Evolutionary conservation across 1,140 invertebrate species (phyloP), one percentile per base, ranked within the genome.

Genomic region (Dryas iulia): DNA sequence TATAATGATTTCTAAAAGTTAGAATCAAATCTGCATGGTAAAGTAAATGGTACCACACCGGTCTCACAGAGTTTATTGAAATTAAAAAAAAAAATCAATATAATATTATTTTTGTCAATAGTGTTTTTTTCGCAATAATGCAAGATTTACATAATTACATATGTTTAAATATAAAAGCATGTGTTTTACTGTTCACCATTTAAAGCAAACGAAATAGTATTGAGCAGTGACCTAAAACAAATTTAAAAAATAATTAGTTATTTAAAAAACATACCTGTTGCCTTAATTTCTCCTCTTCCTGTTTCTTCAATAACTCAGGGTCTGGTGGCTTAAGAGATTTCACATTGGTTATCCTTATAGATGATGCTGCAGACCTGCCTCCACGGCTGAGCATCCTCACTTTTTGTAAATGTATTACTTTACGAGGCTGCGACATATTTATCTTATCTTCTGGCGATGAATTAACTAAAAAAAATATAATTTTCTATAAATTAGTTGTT

Each of bases 251-350:
- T 53, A 6, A 21, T 11, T 53, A 53, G 7, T 23, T 12, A 21
- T n/a, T n/a, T 47, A 39, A 11, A 14, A 60, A 24, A 23, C 7
- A 10, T 64, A 92, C 91, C 83, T 92, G 81, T 30, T 84, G 83
- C 23, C 91, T 81, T 3, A 92, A 78, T n/a, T 73, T 79, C 1
- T 87, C 86, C n/a, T 92, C 87, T 54, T 91, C 88, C 39, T 84
- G 83, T 63, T 90, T 89, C 74, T 86, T 89, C 6, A 81, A 61
- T 0, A 72, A 60, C 0, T 84, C 81, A 14, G 86, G 80, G 35
- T 89, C 84, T 0, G 88, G 79, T 3, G 82, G 84, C 47, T 82
- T 86, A 23, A 90, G 84, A 0, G 87, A 82, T 68, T 86, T 88
- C 11, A 92, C 81, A 60, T 87, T 88, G 8, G 89, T 88, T 54